Base-by-base conservation (phyloP, 2,113 vertebrate genomes). In the Chitala chitala region DNA sequence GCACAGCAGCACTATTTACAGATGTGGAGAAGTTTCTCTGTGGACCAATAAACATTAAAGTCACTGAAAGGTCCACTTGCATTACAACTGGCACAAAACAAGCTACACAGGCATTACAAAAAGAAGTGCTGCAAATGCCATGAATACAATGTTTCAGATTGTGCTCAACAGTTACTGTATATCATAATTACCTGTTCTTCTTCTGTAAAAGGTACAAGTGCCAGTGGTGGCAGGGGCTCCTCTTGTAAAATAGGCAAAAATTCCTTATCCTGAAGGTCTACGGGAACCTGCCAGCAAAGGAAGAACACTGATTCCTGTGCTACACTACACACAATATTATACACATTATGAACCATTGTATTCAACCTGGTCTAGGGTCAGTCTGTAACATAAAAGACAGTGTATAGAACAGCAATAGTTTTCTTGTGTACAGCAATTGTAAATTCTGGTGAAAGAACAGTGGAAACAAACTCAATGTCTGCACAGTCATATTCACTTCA, bases 21-120 rank as follows among this genome's bases (percentile, higher is more conserved):
- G 97, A 98, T 93, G 98, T 94, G 66, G 96, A 98, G 91, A 98
- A 98, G 90, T 98, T 99, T 91, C 96, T 98, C 95, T 99, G 94
- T 86, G 83, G 85, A 86, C 63, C n/a, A n/a, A 84, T 55, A 76
- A 44, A 69, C 36, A 75, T 15, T 10, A 69, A 33, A 75, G 15
- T 10, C 53, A 55, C 29, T 54, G 17, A 54, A 63, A 15, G 13
- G 4, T 20, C 24, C 24, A 58, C 9, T 22, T 33, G 20, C 38
- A 5, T 22, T n/a, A 53, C 7, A 38, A 53, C 13, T 71, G 33
- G 9, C 55, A 26, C 51, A 24, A 69, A 1, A 20, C 24, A 61
- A 33, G 38, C 31, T 55, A 20, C 26, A 71, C 10, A 51, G 20
- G 33, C 17, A 26, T 36, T 33, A 61, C 15, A 61, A 58, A 29